Base-by-base conservation (phyloP, 1,140 invertebrate species). In the Drosophila bocki region DNA sequence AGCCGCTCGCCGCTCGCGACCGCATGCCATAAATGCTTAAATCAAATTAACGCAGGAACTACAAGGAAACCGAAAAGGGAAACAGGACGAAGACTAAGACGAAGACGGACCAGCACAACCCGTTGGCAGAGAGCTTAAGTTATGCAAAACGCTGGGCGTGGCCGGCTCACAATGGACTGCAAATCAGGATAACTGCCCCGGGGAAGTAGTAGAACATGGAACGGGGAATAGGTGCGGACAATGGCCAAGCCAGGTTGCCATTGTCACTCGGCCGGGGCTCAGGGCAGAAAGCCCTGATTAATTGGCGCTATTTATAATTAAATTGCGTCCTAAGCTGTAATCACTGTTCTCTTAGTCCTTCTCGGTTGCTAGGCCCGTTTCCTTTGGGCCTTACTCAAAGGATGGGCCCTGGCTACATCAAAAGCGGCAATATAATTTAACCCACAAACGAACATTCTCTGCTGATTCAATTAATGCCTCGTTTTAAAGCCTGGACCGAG, bases 31-130 rank as follows among this genome's bases (percentile, higher is more conserved):
- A 88, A 88, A 78, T 64, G 74, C 64, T 84, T 68, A 78, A 90
- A 88, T 90, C 61, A 90, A 88, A 88, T 88, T 90, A 87, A 88
- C 85, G 85, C 80, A 79, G 29, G 45, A 75, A 71, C 53, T 56
- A 39, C 53, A 56, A 39, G 53, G 75, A 64, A 60, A 77, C 45
- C 45, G 62, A 54, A 42, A 62, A 35, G 47, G 62, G 33, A 54
- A 54, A 22, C 53, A 37, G 53, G 35, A 51, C 26, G 26, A 58
- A 48, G 42, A 44, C 32, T 26, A 48, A 39, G 39, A 54, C 32
- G 32, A 47, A 47, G 45, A 26, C 45, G 26, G 32, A 7, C 26
- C 22, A 9, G 32, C 26, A 29, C 64, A 54, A 45, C 51, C 48
- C 53, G 50, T 62, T 64, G 68, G 33, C 69, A 56, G 53, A 70